Base-by-base conservation (phyloP, 2,113 vertebrate genomes). In the Tupaia tana region DNA sequence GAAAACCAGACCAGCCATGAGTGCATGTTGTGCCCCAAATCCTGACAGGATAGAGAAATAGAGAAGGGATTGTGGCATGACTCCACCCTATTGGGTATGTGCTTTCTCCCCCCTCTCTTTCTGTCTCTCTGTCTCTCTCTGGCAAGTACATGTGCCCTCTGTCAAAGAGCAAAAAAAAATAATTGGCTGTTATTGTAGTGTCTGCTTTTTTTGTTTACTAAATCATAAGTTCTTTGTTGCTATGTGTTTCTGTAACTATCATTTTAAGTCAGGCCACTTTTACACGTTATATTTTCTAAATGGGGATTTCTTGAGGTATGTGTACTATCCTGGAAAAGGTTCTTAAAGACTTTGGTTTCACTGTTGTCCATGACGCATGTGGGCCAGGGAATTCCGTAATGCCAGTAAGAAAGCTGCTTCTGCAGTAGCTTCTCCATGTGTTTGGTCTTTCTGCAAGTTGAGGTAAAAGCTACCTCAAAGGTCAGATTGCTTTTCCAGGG, bases 221-320 rank as follows among this genome's bases (percentile, higher is more conserved):
- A 20, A 7, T 84, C 67, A 12, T 18, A 71, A 90, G 25, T 29
- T n/a, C 19, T 69, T 59, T 54, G 6, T 77, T 71, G 84, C 8
- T 56, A 20, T 43, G 19, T 20, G 59, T 29, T 71, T 43, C 43
- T 71, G 27, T 43, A 54, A n/a, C 25, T 13, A 56, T 80, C 69
- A 27, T 75, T 90, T 93, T 52, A 91, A 93, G 71, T 25, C 25
- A 61, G 66, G 43, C n/a, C 43, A 59, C 52, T 86, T 93, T 90
- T 61, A 61, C 67, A 59, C 14, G 1, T 70, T 93, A 59, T 61
- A 77, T 54, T 61, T 67, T 70, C 59, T 78, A 43, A 75, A 29
- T 77, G 59, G 84, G 22, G 64, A 91, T 34, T 81, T 94, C 0
- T 61, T 56, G 63, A 86, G 59, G 9, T n/a, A 54, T 58, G 16